Conservation (phyloP, 2,113 vertebrate genomes). For the Cricetomys ansorgei region DNA sequence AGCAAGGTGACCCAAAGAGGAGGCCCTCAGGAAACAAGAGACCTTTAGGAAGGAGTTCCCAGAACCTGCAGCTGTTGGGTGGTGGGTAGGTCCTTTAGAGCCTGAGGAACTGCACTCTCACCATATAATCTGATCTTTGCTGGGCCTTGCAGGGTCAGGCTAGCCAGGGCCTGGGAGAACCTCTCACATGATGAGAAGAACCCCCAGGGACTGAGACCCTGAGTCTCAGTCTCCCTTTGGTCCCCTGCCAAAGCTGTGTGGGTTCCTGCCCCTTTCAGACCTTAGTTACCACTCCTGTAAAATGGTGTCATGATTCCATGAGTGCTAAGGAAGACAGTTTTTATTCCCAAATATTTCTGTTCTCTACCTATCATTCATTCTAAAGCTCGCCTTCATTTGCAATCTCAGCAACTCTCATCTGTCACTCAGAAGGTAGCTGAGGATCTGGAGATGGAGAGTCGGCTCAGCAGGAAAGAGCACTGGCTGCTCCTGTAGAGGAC, state of each 20-base stretch:
- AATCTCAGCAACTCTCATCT: not conserved
- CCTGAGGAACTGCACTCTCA: not conserved
- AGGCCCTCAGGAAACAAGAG: not conserved
- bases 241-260: not conserved
- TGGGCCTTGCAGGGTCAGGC: not conserved
- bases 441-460: not conserved
- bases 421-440: not conserved
- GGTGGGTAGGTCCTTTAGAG: not conserved
- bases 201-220: not conserved
- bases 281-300: constrained; percentile 17
- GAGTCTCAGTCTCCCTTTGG: not conserved
- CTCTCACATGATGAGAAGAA: not conserved
- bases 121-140: not conserved
- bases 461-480: not conserved
- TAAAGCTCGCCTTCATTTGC: not conserved
- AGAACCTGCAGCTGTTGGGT: too few relatives aligned
- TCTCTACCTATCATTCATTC: not conserved
- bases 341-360: not conserved
- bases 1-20: not conserved
- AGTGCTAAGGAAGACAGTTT: not conserved
- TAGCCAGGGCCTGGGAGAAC: not conserved
- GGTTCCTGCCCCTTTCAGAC: not conserved
- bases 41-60: not conserved
- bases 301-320: not conserved
- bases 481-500: not conserved